Evolutionary conservation across 2,797 vertebrate genomes (phyloP).

Genomic region (Malurus leucopterus): DNA sequence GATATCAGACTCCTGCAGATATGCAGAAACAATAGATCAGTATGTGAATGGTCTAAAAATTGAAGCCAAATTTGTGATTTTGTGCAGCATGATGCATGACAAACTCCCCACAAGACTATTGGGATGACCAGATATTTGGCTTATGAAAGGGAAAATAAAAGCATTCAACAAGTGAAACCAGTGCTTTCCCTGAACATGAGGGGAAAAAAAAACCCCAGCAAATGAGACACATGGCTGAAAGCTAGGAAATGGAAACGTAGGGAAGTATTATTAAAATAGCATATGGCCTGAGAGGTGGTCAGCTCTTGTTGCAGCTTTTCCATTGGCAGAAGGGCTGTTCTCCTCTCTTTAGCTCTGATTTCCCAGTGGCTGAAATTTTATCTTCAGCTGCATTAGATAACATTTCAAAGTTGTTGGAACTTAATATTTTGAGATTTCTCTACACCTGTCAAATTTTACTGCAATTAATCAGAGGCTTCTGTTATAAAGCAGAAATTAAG

Average conservation of each 20-base stretch:
- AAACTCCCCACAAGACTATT: neutral
- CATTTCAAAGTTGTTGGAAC: neutral
- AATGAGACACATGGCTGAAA: neutral
- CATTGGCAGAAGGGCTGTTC: neutral
- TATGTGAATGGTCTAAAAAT: slow-evolving; percentile 10
- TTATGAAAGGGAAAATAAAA: slow-evolving; percentile 28
- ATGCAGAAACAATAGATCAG: slow-evolving; percentile 51
- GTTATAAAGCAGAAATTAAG: neutral
- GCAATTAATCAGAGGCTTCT: neutral
- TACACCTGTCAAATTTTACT: neutral
- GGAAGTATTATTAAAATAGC: neutral
- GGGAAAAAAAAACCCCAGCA: neutral
- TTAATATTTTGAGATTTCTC: neutral
- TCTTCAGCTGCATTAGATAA: neutral
- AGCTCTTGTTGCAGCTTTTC: neutral
- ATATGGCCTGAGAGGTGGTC: neutral
- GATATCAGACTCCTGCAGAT: slow-evolving; percentile 43
- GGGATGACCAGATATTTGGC: slow-evolving; percentile 34
- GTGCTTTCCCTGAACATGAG: neutral
- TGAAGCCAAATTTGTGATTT: slow-evolving; percentile 35
- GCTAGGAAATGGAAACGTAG: neutral
- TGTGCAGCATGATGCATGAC: slow-evolving; percentile 2
- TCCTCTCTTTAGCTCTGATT: neutral
- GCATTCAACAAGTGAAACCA: neutral
- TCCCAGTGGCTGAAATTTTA: neutral